These are phyloP conservation scores for Nephrotoma guestfalica DNA, from an alignment of 2,888 invertebrate species.

Conservation along the genomic window DNA sequence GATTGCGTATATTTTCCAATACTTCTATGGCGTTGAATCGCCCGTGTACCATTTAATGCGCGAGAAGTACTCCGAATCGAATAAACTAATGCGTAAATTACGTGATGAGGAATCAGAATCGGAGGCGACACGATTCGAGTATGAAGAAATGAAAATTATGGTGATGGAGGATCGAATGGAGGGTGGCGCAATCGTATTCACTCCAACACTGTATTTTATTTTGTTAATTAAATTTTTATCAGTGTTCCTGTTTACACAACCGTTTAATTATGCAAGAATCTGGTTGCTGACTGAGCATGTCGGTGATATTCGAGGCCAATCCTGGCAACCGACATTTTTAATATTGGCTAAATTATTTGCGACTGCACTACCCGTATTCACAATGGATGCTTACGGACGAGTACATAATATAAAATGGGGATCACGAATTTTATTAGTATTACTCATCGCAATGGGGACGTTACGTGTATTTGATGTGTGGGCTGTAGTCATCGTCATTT, in stretches of 20 bases:
- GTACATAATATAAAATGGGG: not conserved
- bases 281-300: not conserved
- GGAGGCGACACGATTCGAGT: not conserved
- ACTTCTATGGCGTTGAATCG: not conserved
- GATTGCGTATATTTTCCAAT: not conserved
- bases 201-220: not conserved
- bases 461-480: not conserved
- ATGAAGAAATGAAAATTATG: conserved; percentile 1
- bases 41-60: not conserved
- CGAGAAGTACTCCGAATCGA: not conserved
- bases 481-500: not conserved
- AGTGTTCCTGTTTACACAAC: not conserved
- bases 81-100: not conserved
- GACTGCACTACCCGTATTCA: not conserved
- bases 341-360: not conserved
- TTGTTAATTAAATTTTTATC: not conserved
- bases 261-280: not conserved
- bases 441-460: not conserved
- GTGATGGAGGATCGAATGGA: not conserved
- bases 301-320: not conserved
- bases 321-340: not conserved
- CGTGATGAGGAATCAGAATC: not conserved
- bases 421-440: not conserved
- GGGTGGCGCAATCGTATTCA: not conserved
- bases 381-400: not conserved